These are phyloP conservation scores for Phenganax stokvisi DNA, from an alignment of 92 coral and sea anemone genomes.

Conservation along the genomic window DNA sequence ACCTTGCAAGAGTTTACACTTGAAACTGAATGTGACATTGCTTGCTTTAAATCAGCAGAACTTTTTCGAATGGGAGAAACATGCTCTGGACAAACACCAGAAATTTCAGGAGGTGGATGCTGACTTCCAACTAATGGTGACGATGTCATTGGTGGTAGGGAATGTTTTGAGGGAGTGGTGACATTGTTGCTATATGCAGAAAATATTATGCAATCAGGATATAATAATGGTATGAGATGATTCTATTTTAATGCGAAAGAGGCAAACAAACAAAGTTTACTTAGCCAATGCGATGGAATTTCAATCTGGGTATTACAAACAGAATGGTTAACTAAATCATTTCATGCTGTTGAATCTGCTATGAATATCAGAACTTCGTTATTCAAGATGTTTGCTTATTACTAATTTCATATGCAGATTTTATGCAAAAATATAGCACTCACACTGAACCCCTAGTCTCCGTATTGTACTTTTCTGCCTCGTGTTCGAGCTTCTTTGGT, in stretches of 20 bases:
- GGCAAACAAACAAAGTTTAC: too few species aligned
- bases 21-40: background rate
- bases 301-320: too few species aligned
- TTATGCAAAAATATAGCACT: background rate
- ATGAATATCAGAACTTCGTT: too few species aligned
- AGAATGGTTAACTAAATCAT: too few species aligned
- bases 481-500: background rate
- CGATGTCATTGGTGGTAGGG: background rate
- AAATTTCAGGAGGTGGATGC: background rate
- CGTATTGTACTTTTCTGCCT: too few species aligned
- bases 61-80: background rate
- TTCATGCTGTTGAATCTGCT: too few species aligned
- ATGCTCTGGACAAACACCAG: background rate
- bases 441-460: too few species aligned
- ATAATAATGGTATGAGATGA: too few species aligned
- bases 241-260: too few species aligned
- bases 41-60: background rate
- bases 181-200: background rate
- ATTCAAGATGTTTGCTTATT: too few species aligned
- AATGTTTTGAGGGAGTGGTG: background rate
- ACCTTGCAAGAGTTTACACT: background rate
- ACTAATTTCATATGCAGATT: background rate
- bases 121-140: background rate
- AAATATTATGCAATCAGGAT: background rate
- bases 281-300: too few species aligned